Percentiles rank a stretch among this genome's conserved stretches.
Conservation (phyloP, 2,113 vertebrate genomes). For the Hucho hucho region DNA sequence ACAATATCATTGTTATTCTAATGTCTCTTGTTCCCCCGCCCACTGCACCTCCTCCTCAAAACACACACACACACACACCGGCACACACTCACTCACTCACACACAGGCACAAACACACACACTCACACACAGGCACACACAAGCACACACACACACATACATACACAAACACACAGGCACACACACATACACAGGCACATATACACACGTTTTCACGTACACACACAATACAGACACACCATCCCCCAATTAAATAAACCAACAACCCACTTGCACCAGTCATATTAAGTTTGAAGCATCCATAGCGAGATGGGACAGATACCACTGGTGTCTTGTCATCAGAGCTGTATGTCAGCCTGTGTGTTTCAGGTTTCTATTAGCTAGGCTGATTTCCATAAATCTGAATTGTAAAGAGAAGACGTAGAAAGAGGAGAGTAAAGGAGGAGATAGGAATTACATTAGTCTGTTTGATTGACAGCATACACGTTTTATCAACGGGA, state of each 20-base stretch:
- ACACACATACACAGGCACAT: conserved; percentile 36
- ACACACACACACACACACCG: not conserved
- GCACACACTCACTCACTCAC: not conserved
- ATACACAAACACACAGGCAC: conserved; percentile 14
- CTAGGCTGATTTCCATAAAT: conserved; percentile 75
- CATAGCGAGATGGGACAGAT: conserved; percentile 53
- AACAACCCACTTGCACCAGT: not conserved
- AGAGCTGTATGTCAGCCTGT: conserved; percentile 79
- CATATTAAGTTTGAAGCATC: conserved; percentile 68
- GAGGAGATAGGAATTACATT: conserved; percentile 39
- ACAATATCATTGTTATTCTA: conserved; percentile 83
- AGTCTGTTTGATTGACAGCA: conserved; percentile 53
- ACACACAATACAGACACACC: conserved; percentile 1
- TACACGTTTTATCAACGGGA: conserved; percentile 32
- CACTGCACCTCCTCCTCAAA: conserved; percentile 28
- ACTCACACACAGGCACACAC: not conserved
- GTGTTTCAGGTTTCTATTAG: conserved; percentile 76
- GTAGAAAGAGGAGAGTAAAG: conserved; percentile 28
- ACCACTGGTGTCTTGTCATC: conserved; percentile 68
- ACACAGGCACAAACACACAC: conserved; percentile 31
- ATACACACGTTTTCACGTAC: conserved; percentile 10
- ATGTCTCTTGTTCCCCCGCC: conserved; percentile 64
- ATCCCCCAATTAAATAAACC: conserved; percentile 11
- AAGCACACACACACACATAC: not conserved
- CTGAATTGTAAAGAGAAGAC: conserved; percentile 69